Evolutionary conservation across 1,140 invertebrate species (phyloP), one percentile per base, ranked within the genome.

Genomic region (Mycetomoellerius zeteki): DNA sequence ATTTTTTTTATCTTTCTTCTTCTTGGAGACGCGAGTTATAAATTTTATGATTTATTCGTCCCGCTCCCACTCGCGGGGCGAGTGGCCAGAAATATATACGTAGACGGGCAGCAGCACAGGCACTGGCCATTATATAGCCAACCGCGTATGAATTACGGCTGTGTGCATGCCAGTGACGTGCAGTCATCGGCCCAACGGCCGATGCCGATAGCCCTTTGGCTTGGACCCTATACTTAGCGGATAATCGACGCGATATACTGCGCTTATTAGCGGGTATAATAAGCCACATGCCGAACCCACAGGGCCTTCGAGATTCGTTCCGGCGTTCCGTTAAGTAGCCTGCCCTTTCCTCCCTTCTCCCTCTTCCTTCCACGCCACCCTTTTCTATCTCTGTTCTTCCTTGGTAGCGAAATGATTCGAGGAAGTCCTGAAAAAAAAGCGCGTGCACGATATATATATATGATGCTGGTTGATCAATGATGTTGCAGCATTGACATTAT

Each of bases 211-310:
- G 88, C 88, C 88, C 89, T 89, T 84, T 73, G 86, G 77, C 77
- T 91, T 88, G 90, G 91, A 94, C 92, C 93, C 94, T 94, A 94
- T 94, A 95, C 93, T 94, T 95, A 95, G 90, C 89, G 93, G 92
- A 94, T 94, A 95, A 95, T 94, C 93, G 93, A 93, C 93, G 93
- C 93, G 93, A 94, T 94, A 94, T 95, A 95, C 94, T 88, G 92
- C 93, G 93, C 93, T 94, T 94, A 94, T 95, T 95, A 94, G 92
- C 92, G 91, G 90, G 90, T 92, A 93, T 94, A 94, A 94, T 94
- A 93, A 93, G 92, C 88, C 88, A 76, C 87, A 84, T 87, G 91
- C 88, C 69, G 71, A 77, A 69, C 50, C 77, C 6, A 37, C 37
- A 30, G 30, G 62, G 50, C 67, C 76, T 86, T 72, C 54, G 54